A percentile compares a stretch with the other conserved stretches of the same genome.
Conservation (phyloP, 2,888 invertebrate species). For the Willowsia nigromaculata region DNA sequence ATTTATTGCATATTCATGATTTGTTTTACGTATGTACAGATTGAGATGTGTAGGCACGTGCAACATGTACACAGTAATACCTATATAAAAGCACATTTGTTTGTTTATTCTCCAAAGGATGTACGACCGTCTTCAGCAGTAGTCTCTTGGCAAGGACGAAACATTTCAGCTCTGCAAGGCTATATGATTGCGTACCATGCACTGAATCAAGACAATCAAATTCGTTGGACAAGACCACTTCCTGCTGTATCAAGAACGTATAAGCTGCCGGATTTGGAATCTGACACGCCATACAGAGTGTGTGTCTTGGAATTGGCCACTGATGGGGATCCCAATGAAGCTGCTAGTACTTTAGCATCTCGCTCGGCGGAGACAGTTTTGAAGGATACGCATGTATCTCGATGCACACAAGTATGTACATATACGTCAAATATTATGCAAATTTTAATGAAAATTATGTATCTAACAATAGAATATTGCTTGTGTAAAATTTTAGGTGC, state of each 20-base stretch:
- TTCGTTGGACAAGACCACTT: constrained; percentile 87
- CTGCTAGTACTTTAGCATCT: constrained; percentile 82
- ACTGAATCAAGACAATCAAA: constrained; percentile 84
- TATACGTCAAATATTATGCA: background rate
- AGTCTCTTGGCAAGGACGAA: constrained; percentile 93
- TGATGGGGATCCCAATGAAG: constrained; percentile 83
- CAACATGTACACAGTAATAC: background rate
- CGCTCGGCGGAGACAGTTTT: constrained; percentile 81
- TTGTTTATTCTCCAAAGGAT: constrained; percentile 81
- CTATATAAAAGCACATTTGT: background rate
- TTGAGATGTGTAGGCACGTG: background rate
- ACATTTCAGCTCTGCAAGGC: constrained; percentile 89
- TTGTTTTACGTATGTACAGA: too few species aligned
- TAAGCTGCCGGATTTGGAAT: constrained; percentile 85
- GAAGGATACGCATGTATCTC: constrained; percentile 87
- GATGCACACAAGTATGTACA: constrained; percentile 84
- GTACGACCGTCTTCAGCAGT: constrained; percentile 92
- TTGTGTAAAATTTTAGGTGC: constrained; percentile 73
- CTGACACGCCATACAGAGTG: constrained; percentile 90
- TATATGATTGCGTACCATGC: constrained; percentile 92
- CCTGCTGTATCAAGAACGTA: constrained; percentile 88
- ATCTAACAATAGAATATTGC: background rate
- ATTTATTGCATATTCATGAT: too few species aligned
- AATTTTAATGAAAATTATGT: background rate
- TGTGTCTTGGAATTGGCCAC: constrained; percentile 93